Conservation (phyloP, 2,113 vertebrate species). For the Octodon degus region DNA sequence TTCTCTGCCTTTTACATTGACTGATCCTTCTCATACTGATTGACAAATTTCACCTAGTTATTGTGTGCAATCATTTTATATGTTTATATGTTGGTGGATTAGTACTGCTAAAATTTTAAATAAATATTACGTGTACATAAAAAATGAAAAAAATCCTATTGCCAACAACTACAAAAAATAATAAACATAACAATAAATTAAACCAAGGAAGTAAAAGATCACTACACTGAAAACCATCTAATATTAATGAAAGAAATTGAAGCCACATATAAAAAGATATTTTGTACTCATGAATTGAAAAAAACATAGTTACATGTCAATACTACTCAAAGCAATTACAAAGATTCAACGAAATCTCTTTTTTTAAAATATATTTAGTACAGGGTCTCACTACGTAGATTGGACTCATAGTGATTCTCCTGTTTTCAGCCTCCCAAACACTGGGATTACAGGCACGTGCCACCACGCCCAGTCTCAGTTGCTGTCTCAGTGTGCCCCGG, state of each 20-base stretch:
- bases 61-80: neutral
- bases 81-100: neutral
- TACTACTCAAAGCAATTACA: neutral
- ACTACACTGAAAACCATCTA: neutral
- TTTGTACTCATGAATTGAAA: neutral
- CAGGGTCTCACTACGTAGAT: no score
- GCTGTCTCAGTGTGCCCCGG: no score
- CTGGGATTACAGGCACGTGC: no score
- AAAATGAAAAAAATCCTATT: neutral
- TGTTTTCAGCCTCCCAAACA: no score
- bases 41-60: neutral
- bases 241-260: neutral
- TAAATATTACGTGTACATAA: no score
- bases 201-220: neutral
- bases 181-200: neutral
- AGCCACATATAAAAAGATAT: neutral
- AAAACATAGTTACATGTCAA: neutral
- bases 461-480: no score
- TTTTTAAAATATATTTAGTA: no score
- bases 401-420: no score
- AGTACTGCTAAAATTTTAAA: neutral
- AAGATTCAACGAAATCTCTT: neutral
- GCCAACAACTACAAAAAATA: neutral
- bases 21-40: neutral
- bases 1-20: neutral